These are phyloP conservation scores for Numida meleagris DNA, from an alignment of 2,113 vertebrate species.

Conservation along the genomic window DNA sequence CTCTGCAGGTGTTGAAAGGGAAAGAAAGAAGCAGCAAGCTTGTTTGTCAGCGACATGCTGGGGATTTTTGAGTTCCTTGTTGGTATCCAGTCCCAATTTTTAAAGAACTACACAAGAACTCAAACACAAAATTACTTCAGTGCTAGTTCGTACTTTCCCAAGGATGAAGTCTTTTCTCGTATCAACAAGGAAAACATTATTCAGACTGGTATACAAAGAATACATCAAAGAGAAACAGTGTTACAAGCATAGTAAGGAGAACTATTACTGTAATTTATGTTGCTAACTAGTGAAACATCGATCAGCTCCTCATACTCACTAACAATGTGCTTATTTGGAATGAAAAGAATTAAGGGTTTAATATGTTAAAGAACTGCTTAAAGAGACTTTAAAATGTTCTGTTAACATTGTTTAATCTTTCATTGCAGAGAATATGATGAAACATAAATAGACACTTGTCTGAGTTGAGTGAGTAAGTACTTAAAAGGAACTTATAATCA, in stretches of 20 bases:
- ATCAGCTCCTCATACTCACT: background rate
- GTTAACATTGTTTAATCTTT: background rate
- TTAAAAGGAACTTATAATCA: no score
- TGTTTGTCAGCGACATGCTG: background rate
- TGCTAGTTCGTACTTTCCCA: background rate
- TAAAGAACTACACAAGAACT: background rate
- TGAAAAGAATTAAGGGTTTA: background rate
- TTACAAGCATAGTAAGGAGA: background rate
- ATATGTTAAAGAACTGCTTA: background rate
- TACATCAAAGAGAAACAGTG: background rate
- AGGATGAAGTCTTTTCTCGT: background rate
- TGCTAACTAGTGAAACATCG: background rate
- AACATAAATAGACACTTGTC: background rate
- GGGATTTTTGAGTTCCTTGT: background rate
- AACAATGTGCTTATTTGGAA: background rate
- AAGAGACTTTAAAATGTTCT: background rate
- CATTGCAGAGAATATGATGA: background rate
- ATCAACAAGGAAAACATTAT: background rate
- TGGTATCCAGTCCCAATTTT: background rate
- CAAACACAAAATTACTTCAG: background rate
- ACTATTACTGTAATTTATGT: background rate
- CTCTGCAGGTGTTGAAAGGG: slow-evolving; percentile 63
- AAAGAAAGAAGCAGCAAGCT: background rate
- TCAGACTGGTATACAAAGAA: background rate
- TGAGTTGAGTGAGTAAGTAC: background rate